phyloP scores from a whole-genome alignment of 2,888 invertebrate genomes.

The Eulithis prunata region DNA sequence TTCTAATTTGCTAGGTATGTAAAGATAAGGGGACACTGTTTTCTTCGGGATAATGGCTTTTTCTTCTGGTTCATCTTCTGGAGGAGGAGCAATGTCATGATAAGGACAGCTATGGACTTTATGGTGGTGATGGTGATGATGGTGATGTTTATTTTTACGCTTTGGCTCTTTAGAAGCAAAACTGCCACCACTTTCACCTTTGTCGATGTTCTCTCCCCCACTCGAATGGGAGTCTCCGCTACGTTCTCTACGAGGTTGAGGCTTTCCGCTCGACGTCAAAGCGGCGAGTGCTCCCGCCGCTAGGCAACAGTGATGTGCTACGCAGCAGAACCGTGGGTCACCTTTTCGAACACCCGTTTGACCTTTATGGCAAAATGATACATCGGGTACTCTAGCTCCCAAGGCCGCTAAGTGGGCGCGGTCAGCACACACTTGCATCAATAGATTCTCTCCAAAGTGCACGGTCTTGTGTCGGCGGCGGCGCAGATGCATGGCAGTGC shows the following conservation, averaged over 20 bases:
- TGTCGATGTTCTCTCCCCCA: constrained; percentile 75
- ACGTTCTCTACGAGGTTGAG: constrained; percentile 70
- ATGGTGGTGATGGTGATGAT: constrained; percentile 76
- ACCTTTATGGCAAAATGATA: constrained; percentile 79
- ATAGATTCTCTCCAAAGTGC: constrained; percentile 90
- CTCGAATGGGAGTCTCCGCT: constrained; percentile 80
- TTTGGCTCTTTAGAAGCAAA: constrained; percentile 60
- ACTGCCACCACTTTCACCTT: constrained; percentile 63
- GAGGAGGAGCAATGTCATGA: constrained; percentile 69
- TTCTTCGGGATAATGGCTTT: constrained; percentile 70
- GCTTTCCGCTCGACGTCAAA: constrained; percentile 67
- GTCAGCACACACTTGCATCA: constrained; percentile 90
- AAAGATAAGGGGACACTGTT: constrained; percentile 81
- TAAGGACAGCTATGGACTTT: constrained; percentile 77
- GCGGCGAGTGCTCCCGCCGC: constrained; percentile 74
- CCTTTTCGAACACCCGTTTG: constrained; percentile 74
- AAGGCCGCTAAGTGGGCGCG: constrained; percentile 82
- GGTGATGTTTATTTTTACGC: constrained; percentile 70
- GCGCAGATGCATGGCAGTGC: constrained; percentile 85
- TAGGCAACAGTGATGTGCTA: constrained; percentile 80
- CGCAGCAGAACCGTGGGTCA: constrained; percentile 77
- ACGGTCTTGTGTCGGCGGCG: constrained; percentile 91
- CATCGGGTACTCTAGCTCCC: constrained; percentile 77
- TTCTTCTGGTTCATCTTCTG: constrained; percentile 70
- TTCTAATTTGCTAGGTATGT: constrained; percentile 85